Percentiles rank a stretch among this genome's conserved stretches.
Conservation (phyloP, 2,888 invertebrate genomes). For the Tipula confusa region DNA sequence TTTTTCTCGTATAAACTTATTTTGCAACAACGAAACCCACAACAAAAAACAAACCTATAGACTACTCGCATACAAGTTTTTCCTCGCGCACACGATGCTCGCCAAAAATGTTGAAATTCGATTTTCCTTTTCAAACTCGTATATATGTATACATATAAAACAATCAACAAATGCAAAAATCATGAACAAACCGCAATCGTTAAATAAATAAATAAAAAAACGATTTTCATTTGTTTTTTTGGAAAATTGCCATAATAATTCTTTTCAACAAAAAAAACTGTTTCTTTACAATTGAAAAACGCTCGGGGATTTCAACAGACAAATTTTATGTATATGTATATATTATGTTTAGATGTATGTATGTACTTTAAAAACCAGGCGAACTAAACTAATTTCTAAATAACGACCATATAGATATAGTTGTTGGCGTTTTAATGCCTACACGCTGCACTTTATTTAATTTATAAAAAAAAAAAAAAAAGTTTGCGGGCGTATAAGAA, state of each 20-base stretch:
- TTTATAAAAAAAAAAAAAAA: no score
- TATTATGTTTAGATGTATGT: no score
- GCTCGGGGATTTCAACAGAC: neutral
- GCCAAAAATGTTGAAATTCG: neutral
- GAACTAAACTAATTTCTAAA: neutral
- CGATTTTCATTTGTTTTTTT: neutral
- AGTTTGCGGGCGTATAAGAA: neutral
- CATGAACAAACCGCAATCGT: conserved; percentile 3
- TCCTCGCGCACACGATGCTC: neutral
- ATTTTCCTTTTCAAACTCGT: neutral
- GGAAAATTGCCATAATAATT: neutral
- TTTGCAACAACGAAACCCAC: neutral
- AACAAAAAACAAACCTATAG: neutral
- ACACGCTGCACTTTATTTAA: neutral
- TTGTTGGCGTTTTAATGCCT: no score
- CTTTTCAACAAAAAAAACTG: neutral
- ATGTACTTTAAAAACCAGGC: neutral
- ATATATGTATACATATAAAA: neutral
- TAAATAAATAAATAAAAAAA: conserved; percentile 4
- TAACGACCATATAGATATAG: neutral
- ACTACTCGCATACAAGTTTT: neutral
- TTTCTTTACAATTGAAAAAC: neutral
- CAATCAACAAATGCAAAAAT: conserved; percentile 9
- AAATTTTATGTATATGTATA: neutral
- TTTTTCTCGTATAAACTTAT: no score